Percentiles rank a stretch among this genome's conserved stretches.
These are phyloP conservation scores for Acanthopagrus latus DNA, from an alignment of 2,797 vertebrate genomes.

Conservation along the genomic window DNA sequence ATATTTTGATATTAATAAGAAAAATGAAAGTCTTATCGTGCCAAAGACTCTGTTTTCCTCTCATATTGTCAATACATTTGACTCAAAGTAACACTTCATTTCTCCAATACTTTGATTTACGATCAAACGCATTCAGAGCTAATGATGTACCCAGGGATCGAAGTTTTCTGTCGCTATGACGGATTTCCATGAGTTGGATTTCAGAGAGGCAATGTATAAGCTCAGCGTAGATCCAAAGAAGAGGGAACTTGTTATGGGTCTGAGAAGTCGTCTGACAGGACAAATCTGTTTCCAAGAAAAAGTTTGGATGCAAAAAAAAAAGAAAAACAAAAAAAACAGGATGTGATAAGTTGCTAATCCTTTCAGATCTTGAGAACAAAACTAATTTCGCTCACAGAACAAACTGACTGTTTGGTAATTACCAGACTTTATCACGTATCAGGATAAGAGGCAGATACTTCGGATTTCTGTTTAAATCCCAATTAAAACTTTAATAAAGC, in stretches of 20 bases:
- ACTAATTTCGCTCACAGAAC: not conserved
- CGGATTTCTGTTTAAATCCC: not conserved
- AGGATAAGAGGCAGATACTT: not conserved
- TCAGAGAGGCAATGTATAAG: too few relatives aligned
- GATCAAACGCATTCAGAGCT: not conserved
- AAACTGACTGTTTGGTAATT: not conserved
- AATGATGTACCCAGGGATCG: not conserved
- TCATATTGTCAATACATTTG: not conserved
- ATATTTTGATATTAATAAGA: slow-evolving; percentile 1
- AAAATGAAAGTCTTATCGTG: not conserved
- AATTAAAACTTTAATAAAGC: not conserved
- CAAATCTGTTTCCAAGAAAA: too few relatives aligned
- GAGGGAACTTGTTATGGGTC: too few relatives aligned
- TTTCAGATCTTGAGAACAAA: not conserved
- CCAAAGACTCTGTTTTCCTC: not conserved
- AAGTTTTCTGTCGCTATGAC: too few relatives aligned
- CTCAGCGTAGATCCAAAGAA: too few relatives aligned
- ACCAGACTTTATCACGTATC: not conserved
- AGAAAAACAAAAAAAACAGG: too few relatives aligned
- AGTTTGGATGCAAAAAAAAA: too few relatives aligned
- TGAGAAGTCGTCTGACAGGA: too few relatives aligned
- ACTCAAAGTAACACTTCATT: not conserved
- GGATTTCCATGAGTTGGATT: too few relatives aligned
- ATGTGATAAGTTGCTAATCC: too few relatives aligned
- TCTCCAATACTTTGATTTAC: not conserved